Conservation (phyloP, 2,888 invertebrate species). For the Eupelmus urozonus region DNA sequence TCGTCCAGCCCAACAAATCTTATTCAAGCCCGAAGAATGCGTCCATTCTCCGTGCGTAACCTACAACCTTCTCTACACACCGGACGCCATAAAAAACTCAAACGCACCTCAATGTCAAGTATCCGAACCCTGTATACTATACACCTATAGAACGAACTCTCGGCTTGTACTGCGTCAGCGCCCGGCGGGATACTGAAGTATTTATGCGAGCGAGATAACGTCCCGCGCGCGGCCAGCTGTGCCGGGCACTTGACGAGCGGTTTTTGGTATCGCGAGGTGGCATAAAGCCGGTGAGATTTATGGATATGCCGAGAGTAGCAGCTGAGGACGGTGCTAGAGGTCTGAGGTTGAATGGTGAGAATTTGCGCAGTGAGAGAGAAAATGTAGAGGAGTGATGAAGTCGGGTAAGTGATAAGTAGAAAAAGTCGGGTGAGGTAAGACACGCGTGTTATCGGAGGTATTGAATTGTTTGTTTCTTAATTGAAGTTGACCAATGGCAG, state of each 20-base stretch:
- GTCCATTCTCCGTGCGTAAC: not conserved
- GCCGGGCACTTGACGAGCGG: slow-evolving; percentile 2
- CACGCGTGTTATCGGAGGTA: not conserved
- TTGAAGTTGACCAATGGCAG: too few relatives aligned
- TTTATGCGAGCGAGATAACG: slow-evolving; percentile 34
- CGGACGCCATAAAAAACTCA: not conserved
- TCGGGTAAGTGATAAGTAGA: slow-evolving; percentile 13
- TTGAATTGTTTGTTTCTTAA: not conserved
- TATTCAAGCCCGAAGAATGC: too few relatives aligned
- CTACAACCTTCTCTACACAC: not conserved
- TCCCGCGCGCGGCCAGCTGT: not conserved
- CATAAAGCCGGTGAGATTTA: slow-evolving; percentile 6
- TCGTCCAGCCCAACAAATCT: too few relatives aligned
- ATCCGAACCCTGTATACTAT: not conserved
- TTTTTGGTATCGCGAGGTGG: slow-evolving; percentile 15
- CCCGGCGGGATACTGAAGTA: not conserved
- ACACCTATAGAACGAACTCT: too few relatives aligned
- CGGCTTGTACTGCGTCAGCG: too few relatives aligned
- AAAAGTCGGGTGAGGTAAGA: not conserved
- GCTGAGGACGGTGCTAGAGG: not conserved
- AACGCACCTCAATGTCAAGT: slow-evolving; percentile 25
- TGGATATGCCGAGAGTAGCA: not conserved
- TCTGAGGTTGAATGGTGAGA: too few relatives aligned
- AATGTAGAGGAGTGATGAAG: not conserved
- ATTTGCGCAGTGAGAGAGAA: too few relatives aligned